These are phyloP conservation scores for Leucania comma DNA, from an alignment of 2,888 invertebrate species.

Conservation along the genomic window DNA sequence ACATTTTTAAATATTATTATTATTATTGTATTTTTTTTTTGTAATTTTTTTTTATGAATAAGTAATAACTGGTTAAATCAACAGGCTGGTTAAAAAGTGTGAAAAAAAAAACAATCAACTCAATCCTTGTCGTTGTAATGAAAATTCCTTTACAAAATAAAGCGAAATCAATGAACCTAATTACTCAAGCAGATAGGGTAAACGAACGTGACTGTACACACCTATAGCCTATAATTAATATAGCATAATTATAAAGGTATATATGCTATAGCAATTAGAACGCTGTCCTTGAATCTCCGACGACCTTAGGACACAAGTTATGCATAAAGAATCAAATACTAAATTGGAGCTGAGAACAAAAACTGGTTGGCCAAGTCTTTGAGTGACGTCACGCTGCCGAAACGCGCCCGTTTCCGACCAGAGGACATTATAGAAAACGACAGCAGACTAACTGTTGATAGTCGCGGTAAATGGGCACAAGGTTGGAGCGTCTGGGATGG, in stretches of 20 bases:
- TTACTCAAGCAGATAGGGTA: slow-evolving; percentile 25
- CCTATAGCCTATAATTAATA: slow-evolving; percentile 56
- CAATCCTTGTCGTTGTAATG: background rate
- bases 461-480: slow-evolving; percentile 68
- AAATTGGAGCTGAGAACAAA: slow-evolving; percentile 84
- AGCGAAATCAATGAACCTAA: slow-evolving; percentile 19
- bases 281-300: slow-evolving; percentile 85
- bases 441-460: slow-evolving; percentile 77
- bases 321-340: slow-evolving; percentile 89
- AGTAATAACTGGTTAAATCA: too few species aligned
- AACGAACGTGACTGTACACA: slow-evolving; percentile 56
- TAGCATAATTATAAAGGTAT: slow-evolving; percentile 28
- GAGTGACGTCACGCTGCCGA: slow-evolving; percentile 82
- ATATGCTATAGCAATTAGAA: slow-evolving; percentile 76
- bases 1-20: too few species aligned
- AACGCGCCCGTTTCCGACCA: slow-evolving; percentile 82
- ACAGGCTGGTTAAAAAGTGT: background rate
- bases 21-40: too few species aligned
- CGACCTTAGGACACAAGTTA: slow-evolving; percentile 88
- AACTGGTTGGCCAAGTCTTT: slow-evolving; percentile 81
- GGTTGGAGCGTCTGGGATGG: slow-evolving; percentile 68
- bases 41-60: too few species aligned
- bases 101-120: background rate
- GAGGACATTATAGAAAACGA: slow-evolving; percentile 75
- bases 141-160: slow-evolving; percentile 15